A percentile compares a stretch with the other conserved stretches of the same genome.
Conservation (phyloP, 2,113 vertebrate species). For the Cyanoramphus novaezelandiae region DNA sequence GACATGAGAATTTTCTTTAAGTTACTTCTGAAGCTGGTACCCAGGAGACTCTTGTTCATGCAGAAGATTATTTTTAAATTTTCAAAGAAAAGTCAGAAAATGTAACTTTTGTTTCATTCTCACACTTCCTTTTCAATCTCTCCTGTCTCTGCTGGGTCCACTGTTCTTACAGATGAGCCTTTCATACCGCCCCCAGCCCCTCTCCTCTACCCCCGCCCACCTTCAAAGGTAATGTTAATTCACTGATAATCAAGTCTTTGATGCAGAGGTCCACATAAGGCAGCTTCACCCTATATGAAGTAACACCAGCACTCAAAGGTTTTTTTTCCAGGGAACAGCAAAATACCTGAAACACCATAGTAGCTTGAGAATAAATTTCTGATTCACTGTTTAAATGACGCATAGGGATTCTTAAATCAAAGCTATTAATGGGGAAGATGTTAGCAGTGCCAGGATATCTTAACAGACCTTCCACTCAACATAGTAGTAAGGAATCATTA, state of each 20-base stretch:
- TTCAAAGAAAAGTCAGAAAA: slow-evolving; percentile 38
- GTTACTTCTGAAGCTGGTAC: slow-evolving; percentile 54
- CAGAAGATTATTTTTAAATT: slow-evolving; percentile 66
- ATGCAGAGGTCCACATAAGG: neutral
- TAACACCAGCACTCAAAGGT: neutral
- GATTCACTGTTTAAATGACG: neutral
- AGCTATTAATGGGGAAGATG: neutral
- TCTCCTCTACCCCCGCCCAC: neutral
- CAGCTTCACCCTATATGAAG: neutral
- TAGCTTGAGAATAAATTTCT: neutral
- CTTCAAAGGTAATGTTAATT: neutral
- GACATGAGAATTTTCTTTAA: slow-evolving; percentile 65
- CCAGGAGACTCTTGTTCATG: slow-evolving; percentile 51
- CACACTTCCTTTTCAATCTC: neutral
- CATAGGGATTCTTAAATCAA: neutral
- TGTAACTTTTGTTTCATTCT: slow-evolving; percentile 41
- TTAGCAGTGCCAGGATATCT: neutral
- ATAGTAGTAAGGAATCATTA: neutral
- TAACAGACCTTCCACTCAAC: neutral
- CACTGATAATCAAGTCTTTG: neutral
- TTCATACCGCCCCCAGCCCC: neutral
- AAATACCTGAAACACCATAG: neutral
- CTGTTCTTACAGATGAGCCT: neutral
- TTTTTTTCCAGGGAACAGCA: neutral
- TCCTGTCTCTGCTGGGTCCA: neutral